phyloP scores from a whole-genome alignment of 2,113 vertebrate species.

The Acanthochromis polyacanthus region DNA sequence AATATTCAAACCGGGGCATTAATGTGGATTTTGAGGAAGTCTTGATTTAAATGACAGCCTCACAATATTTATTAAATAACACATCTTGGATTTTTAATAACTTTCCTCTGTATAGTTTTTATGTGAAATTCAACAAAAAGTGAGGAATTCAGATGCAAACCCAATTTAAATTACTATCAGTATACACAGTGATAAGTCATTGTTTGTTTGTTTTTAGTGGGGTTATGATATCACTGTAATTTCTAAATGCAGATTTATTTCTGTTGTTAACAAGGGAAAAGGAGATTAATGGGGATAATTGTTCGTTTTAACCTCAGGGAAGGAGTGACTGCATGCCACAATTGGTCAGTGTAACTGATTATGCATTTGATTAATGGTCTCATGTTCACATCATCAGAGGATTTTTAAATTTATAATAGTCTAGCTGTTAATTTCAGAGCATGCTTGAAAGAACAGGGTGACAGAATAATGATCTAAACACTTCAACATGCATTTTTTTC shows the following conservation, averaged over 20 bases:
- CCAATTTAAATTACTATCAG: no score
- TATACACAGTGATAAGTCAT: no score
- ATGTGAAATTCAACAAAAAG: background rate
- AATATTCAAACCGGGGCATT: conserved; percentile 28
- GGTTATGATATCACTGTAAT: background rate
- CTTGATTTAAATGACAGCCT: conserved; percentile 3
- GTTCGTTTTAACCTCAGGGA: conserved; percentile 28
- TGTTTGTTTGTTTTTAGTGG: conserved; percentile 2
- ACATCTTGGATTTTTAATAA: background rate
- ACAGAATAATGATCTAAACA: conserved; percentile 1
- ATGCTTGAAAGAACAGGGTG: background rate
- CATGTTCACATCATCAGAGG: conserved; percentile 6
- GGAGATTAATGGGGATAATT: conserved; percentile 4
- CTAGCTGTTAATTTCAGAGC: conserved; percentile 9
- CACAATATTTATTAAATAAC: background rate
- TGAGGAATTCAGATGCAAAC: background rate
- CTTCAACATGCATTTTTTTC: background rate
- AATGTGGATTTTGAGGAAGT: conserved; percentile 2
- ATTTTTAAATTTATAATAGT: conserved; percentile 15
- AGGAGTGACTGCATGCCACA: background rate
- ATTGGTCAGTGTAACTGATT: conserved; percentile 1
- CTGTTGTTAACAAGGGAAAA: background rate
- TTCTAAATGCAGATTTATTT: no score
- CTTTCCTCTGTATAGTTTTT: background rate
- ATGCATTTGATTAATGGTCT: background rate